Conservation (phyloP, 2,797 vertebrate genomes). For the Octomys mimax region DNA sequence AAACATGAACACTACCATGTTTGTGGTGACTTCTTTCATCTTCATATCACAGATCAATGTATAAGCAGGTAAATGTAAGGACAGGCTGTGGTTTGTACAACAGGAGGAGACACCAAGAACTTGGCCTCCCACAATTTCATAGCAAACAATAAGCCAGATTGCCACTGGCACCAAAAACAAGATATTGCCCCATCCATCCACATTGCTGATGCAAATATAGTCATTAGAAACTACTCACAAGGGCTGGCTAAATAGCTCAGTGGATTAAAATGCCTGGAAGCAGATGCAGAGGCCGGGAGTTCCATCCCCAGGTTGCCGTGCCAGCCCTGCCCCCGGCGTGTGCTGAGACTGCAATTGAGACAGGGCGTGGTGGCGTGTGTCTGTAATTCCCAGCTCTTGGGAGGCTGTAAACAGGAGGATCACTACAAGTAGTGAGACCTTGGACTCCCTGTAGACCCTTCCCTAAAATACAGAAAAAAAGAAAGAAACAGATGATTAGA, state of each 20-base stretch:
- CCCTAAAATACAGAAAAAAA: too few species aligned
- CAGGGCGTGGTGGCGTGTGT: too few species aligned
- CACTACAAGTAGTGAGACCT: too few species aligned
- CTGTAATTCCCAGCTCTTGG: too few species aligned
- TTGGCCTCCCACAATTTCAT: not conserved
- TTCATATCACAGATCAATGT: not conserved
- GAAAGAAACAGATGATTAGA: not conserved
- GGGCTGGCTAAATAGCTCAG: too few species aligned
- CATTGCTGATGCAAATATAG: not conserved
- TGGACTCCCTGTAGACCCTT: too few species aligned
- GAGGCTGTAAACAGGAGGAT: too few species aligned
- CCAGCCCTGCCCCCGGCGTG: too few species aligned
- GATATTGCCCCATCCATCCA: not conserved
- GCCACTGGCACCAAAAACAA: not conserved
- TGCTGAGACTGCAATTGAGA: too few species aligned
- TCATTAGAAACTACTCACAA: not conserved
- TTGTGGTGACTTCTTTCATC: not conserved
- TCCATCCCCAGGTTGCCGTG: too few species aligned
- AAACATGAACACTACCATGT: not conserved
- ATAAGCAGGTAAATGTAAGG: not conserved
- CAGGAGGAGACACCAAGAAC: not conserved
- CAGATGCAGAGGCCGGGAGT: too few species aligned
- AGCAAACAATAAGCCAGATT: not conserved
- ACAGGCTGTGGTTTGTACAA: not conserved
- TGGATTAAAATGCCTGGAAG: too few species aligned